Base-by-base conservation (phyloP, 2,888 invertebrate species). In the Nebria brevicollis region DNA sequence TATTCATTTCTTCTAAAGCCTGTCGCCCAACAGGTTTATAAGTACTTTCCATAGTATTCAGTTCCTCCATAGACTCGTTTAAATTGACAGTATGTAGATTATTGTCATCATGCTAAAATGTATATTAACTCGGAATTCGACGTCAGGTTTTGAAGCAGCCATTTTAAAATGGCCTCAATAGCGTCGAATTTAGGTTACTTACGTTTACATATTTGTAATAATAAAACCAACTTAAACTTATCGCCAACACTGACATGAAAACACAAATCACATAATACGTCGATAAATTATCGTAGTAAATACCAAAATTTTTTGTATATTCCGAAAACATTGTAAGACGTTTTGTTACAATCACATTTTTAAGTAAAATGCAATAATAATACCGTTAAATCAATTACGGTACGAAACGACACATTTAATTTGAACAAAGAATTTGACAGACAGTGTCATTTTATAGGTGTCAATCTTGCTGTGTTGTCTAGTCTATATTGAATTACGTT, bases 1-100 rank as follows among this genome's bases (percentile, higher is more conserved):
- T 85, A 42, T 84, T 83, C 7, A 86, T 65, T 82, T 86, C 75
- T 26, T 85, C 82, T 8, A 84, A 83, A 20, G 76, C 66, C 64
- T 77, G 72, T 72, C 77, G 70, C n/a, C 73, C 77, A 1, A 26
- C 66, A 41, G 76, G 72, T 66, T 77, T 81, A 11, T 72, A 77
- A 77, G 75, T 72, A 64, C 68, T 66, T 41, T 80, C 77, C 13
- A 77, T 72, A 42, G 77, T 72, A 15, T 64, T 15, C 25, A n/a
- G 43, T 75, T 80, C 70, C 54, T 54, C 54, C 54, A 54, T 54
- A 8, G 13, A 8, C 7, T 54, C 54, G 54, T 54, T 54, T 54
- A 13, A 54, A 54, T 54, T 54, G 0, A 11, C 2, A 8, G 54
- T 54, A 54, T 11, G 34, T 34, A 34, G 34, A 34, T 34, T 34